Base-by-base conservation (phyloP, 1,140 invertebrate species). In the Anoplophora glabripennis region DNA sequence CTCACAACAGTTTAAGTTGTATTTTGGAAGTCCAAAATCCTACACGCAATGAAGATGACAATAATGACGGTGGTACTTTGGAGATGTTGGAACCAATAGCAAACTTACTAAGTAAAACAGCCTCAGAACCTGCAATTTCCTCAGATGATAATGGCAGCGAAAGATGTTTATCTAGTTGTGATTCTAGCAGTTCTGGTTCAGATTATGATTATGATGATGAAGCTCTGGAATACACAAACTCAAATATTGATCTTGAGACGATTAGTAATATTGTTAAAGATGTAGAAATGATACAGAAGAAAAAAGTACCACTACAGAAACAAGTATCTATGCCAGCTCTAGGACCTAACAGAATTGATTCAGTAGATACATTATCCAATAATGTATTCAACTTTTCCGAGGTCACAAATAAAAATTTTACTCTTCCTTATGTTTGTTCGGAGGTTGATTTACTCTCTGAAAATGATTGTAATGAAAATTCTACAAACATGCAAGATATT, bases 251-350 rank as follows among this genome's bases (percentile, higher is more conserved):
- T 53, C 28, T 66, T 10, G 64, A 66, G 33, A 83, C 76, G 36
- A 78, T 82, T 3, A 82, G 79, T 63, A 78, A 78, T 45, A 76
- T 83, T 51, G 77, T 83, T 3, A 76, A 78, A 62, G 80, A 79
- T 15, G 78, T 84, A 8, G 61, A 70, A 53, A 64, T 59, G 38
- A 18, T 67, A 35, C 64, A 69, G 53, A 58, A 49, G n/a, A 53
- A 47, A 21, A 56, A 41, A 40, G 38, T 44, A 37, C 15, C 18
- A 10, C 57, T 64, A 35, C 42, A 57, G 34, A 69, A 69, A 45
- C 67, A 69, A 38, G 55, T 57, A 15, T 69, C 67, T 36, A 36
- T 69, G 46, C 64, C 67, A 17, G 34, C 64, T 37, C 47, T 69
- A 10, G 52, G 37, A 41, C 48, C 59, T 5, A 62, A 57, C 37